Evolutionary conservation across 2,113 vertebrate genomes (phyloP), one percentile per base, ranked within the genome.

Genomic region (Dicaeum eximium): DNA sequence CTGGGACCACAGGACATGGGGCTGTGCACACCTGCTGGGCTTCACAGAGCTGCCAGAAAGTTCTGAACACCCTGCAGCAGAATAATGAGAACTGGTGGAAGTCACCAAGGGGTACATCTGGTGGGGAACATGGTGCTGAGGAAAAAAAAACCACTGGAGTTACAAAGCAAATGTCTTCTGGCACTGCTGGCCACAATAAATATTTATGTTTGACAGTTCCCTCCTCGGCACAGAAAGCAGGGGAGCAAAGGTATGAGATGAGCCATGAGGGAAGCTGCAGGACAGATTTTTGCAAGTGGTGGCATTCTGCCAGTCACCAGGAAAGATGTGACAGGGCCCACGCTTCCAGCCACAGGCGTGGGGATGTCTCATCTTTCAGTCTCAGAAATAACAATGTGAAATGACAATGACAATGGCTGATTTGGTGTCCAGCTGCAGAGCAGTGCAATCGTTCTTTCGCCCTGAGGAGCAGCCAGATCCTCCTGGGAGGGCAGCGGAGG

Each of bases 11-110:
- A 17, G 73, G 31, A 4, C 6, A 23, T 7, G 0, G 78, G 3
- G 30, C 83, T 57, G 44, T 2, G 3, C 38, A 22, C 1, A 0
- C 1, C 3, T 15, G 31, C 3, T 4, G 4, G 48, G 8, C 38
- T 15, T 35, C 66, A 21, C 7, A 11, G 72, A 31, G 45, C 58
- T 50, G 2, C 6, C 18, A 42, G 33, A 11, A 51, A 19, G 56
- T 22, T 40, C 35, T 15, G 54, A 53, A 8, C 9, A 4, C 14
- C 3, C 53, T 13, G 8, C 48, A 13, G 4, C 12, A 53, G 27
- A 7, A 38, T 37, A 44, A 38, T 0, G 10, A 67, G 42, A 31
- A 6, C n/a, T 44, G 24, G 2, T 2, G 33, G 53, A 5, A 72
- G 42, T 42, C 62, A 37, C 48, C 24, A 38, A 35, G n/a, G 31